Conservation (phyloP, 2,888 invertebrate species). For the Melanotus villosus region DNA sequence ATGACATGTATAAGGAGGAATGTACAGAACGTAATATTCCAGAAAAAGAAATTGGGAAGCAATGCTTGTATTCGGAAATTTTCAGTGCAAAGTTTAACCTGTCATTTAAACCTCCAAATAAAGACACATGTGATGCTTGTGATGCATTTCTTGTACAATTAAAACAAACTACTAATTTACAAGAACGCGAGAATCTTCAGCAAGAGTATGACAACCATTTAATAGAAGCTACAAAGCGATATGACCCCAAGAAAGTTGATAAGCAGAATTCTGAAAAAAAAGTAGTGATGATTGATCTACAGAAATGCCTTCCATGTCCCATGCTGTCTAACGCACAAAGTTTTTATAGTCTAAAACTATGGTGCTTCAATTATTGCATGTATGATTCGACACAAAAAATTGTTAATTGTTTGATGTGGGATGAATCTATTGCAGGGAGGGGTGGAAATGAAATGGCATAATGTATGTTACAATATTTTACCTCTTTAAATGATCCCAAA, state of each 20-base stretch:
- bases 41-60: neutral
- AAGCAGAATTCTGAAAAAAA: neutral
- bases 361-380: constrained; percentile 48
- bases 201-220: constrained; percentile 23
- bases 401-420: constrained; percentile 44
- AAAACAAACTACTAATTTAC: neutral
- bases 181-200: constrained; percentile 19
- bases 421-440: constrained; percentile 46
- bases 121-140: neutral
- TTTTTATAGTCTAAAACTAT: constrained; percentile 49
- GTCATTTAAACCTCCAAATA: neutral
- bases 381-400: constrained; percentile 35
- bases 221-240: constrained; percentile 35
- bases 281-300: constrained; percentile 36
- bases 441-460: constrained; percentile 46
- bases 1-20: neutral
- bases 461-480: too few relatives aligned
- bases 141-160: neutral
- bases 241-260: constrained; percentile 25
- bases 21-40: neutral
- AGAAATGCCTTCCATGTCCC: constrained; percentile 49
- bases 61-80: neutral
- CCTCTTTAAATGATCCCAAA: too few relatives aligned
- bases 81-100: neutral
- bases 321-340: constrained; percentile 43